Percentiles rank a stretch among this genome's conserved stretches.
Conservation (phyloP, 2,797 vertebrate species). For the Sebastes goodei region DNA sequence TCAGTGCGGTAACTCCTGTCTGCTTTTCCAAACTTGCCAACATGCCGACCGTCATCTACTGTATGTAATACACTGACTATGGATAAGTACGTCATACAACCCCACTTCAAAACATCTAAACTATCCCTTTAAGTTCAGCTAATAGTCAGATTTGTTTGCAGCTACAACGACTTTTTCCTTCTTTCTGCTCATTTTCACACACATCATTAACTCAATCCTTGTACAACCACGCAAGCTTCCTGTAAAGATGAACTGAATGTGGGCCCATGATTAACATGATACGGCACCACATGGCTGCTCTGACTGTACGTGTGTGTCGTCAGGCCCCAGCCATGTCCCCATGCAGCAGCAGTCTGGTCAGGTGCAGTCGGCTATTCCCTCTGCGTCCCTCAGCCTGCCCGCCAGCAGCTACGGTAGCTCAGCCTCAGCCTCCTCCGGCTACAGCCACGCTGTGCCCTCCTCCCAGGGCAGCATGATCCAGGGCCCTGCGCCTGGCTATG, state of each 20-base stretch:
- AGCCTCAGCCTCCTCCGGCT: slow-evolving; percentile 81
- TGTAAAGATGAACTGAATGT: slow-evolving; percentile 80
- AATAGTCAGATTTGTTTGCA: slow-evolving; percentile 3
- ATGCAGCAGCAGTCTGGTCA: slow-evolving; percentile 92
- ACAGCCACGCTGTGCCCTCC: slow-evolving; percentile 86
- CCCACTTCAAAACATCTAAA: neutral
- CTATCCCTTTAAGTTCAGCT: neutral
- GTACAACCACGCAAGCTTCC: slow-evolving; percentile 12
- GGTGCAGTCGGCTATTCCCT: slow-evolving; percentile 86
- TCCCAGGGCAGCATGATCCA: slow-evolving; percentile 91
- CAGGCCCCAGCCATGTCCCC: slow-evolving; percentile 89
- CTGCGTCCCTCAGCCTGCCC: slow-evolving; percentile 88
- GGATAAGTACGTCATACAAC: no score
- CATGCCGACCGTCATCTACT: no score
- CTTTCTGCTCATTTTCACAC: neutral
- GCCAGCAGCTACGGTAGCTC: slow-evolving; percentile 83
- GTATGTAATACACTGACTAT: no score
- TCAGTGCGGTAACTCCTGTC: no score
- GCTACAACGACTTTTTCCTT: neutral
- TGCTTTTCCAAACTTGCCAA: no score
- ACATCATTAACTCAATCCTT: neutral
- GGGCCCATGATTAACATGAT: slow-evolving; percentile 42
- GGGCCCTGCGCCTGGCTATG: slow-evolving; percentile 85
- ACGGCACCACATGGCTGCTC: slow-evolving; percentile 34
- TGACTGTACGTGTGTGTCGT: slow-evolving; percentile 77